Evolutionary conservation across 2,113 vertebrate species (phyloP), one percentile per base, ranked within the genome.

Genomic region (Bubo blakistoni): DNA sequence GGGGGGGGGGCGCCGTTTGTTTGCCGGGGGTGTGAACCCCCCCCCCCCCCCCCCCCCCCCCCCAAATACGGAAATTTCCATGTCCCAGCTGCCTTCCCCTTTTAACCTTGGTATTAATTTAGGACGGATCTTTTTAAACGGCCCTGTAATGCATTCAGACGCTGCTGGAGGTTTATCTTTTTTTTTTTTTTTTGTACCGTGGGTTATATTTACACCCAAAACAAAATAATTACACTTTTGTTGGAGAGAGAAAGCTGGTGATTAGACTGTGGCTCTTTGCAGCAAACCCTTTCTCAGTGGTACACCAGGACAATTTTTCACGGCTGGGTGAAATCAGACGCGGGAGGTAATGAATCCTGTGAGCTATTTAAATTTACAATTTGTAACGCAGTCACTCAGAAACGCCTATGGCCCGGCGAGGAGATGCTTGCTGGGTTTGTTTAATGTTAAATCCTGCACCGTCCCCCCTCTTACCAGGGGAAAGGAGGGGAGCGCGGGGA

Each of bases 281-380:
- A 92, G 98, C 98, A 97, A 98, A 98, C 97, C 98, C 98, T 98
- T 98, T 98, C 98, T 98, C 98, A 98, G 98, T 98, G 97, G 98
- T 98, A 97, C 97, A 98, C 98, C 98, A 98, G 98, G 98, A 98
- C 98, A 98, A 98, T 98, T 98, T 98, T 98, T 98, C 98, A 98
- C 98, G 98, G 98, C 98, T 98, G 98, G 98, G 97, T 98, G 98
- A 98, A 98, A 98, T 98, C 98, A 98, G 98, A 98, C 98, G 98
- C 98, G 97, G 97, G 97, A 97, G 97, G 98, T 98, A 98, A 98
- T 98, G 98, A 98, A 98, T 98, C 98, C 98, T 98, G 97, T 96
- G 98, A 98, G 98, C 98, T 98, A 98, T 98, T 98, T 98, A 98
- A 98, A 98, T 98, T 98, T 98, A 98, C 98, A 98, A 98, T 98